These are phyloP conservation scores for Pelvicachromis taeniatus DNA, from an alignment of 2,113 vertebrate species.

Conservation along the genomic window DNA sequence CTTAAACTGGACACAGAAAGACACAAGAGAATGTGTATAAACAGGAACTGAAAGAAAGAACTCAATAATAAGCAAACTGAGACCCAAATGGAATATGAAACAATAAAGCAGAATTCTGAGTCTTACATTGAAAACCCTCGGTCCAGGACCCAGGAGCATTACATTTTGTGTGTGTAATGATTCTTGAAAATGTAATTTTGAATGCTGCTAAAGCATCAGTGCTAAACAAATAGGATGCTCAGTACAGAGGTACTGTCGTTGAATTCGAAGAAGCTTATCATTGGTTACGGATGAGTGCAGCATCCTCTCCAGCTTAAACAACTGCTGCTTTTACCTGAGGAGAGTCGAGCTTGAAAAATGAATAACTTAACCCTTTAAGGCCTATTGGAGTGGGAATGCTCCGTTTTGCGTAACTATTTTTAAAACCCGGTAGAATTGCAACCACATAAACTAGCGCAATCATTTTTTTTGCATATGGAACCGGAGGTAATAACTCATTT, in stretches of 20 bases:
- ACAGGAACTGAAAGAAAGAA: background rate
- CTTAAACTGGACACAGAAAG: background rate
- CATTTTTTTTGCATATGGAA: too few species aligned
- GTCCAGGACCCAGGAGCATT: background rate
- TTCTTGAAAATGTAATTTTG: background rate
- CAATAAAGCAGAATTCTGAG: background rate
- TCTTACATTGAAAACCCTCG: rapidly evolving
- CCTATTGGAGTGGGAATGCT: too few species aligned
- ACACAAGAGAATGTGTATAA: background rate
- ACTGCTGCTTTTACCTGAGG: background rate
- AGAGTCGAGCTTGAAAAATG: background rate
- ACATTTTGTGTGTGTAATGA: background rate
- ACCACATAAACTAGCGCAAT: too few species aligned
- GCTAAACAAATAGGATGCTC: background rate
- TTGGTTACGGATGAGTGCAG: background rate
- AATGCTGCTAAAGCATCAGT: background rate
- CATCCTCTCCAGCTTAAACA: background rate
- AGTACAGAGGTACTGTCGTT: too few species aligned
- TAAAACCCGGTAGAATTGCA: too few species aligned
- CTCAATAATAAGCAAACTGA: background rate
- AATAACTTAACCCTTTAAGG: background rate
- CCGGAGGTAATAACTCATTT: background rate
- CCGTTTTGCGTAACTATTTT: too few species aligned
- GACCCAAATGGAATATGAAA: background rate
- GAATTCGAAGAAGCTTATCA: background rate